Evolutionary conservation across 2,888 invertebrate genomes (phyloP), one percentile per base, ranked within the genome.

Genomic region (Meteorus colon): DNA sequence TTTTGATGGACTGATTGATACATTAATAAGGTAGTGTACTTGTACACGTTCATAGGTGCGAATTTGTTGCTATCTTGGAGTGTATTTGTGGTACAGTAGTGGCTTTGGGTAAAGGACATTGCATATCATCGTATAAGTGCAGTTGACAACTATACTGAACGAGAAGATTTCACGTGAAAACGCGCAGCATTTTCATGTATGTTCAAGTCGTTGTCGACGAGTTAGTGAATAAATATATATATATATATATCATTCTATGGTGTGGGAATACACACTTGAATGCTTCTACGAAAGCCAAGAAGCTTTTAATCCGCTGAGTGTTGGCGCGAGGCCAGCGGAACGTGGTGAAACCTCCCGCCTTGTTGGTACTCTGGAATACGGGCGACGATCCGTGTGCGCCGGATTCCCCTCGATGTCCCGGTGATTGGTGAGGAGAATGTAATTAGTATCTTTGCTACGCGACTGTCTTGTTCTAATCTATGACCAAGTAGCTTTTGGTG

Each of bases 291-390:
- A 78, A 81, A 82, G 83, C 81, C 83, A 82, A 86, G 87, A 84
- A 86, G 87, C 85, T 87, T 88, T 87, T 86, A 87, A 88, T 88
- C 86, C 83, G 82, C 79, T 80, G 82, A 84, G 84, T 83, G 84
- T 85, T 89, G 89, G 88, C 88, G 81, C 73, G 73, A 75, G 78
- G 87, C 88, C 88, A 89, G 82, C 83, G 79, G 79, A 80, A 81
- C 80, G 74, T 75, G 78, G 71, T 74, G 80, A 78, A 78, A 74
- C 77, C 73, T 74, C 79, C 75, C 71, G 68, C 19, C 34, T 29
- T 72, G 65, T 37, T 37, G 67, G 70, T 48, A 59, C 27, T 45
- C 59, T 51, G 41, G 60, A 66, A 76, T 75, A 73, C 74, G 51
- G 41, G 62, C 55, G 63, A 68, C 76, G 69, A 74, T 59, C 76